Conservation (phyloP, 2,113 vertebrate species). For the Mustelus asterias region DNA sequence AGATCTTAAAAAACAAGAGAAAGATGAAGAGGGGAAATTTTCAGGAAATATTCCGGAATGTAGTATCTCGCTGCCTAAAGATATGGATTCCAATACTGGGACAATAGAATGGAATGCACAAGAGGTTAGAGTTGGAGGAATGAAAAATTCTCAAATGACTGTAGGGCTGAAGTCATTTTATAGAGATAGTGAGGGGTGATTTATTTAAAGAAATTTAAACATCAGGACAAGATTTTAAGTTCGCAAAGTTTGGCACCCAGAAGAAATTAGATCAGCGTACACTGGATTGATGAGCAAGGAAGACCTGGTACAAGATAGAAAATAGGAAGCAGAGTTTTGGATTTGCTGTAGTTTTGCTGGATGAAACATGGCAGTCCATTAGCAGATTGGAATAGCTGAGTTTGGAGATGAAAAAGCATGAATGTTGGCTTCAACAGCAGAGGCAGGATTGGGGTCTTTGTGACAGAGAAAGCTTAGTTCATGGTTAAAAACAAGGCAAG, state of each 20-base stretch:
- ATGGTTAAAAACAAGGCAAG: neutral
- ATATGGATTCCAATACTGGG: neutral
- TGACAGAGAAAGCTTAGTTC: neutral
- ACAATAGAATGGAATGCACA: neutral
- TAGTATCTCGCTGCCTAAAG: neutral
- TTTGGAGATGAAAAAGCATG: neutral
- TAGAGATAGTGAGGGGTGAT: neutral
- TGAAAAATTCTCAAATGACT: neutral
- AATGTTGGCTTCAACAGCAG: neutral
- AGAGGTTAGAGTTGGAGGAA: neutral
- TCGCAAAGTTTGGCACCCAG: neutral
- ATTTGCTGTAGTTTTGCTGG: neutral
- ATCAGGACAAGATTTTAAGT: neutral
- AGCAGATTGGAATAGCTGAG: neutral
- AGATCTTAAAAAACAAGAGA: neutral
- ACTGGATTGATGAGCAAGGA: neutral
- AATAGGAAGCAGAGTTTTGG: neutral
- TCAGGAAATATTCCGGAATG: neutral
- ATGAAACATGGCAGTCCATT: neutral
- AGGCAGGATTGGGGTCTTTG: too few species aligned
- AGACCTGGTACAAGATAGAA: neutral
- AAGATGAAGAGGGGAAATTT: neutral
- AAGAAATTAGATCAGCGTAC: neutral
- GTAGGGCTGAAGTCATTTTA: neutral
- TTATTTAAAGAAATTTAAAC: neutral